Base-by-base conservation (phyloP, 1,140 invertebrate genomes). In the Zeugodacus cucurbitae region DNA sequence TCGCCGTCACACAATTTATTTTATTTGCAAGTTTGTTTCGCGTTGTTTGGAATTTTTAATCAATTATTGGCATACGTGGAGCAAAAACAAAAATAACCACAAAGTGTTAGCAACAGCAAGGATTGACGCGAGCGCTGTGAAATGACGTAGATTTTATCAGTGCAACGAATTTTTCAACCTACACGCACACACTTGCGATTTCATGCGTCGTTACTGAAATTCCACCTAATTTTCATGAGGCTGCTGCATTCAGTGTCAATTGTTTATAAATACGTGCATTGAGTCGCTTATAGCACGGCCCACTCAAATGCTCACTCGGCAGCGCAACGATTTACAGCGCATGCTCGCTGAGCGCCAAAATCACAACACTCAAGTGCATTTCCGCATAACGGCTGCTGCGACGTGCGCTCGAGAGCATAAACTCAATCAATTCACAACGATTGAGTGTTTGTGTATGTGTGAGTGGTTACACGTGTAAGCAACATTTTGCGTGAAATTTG, bases 331-430 rank as follows among this genome's bases (percentile, higher is more conserved):
- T 8, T 32, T 74, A 0, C 5, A 74, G 70, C 70, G 70, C 70
- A 7, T 74, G 70, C 70, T 34, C 37, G 2, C 8, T 74, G 70
- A 74, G 70, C 32, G 29, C 17, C 32, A 2, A 41, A 34, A 37
- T 37, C 22, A 20, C 8, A 37, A 22, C 64, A 32, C 64, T n/a
- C 70, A 74, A 41, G 17, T 74, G 70, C 37, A 74, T 74, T 74
- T 74, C 70, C 70, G 32, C 70, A 74, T 41, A 74, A n/a, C 70
- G 70, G 70, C 70, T 74, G 70, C 70, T 74, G 70, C 22, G 70
- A 14, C 34, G 32, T 41, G 32, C 17, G 34, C 70, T 74, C 70
- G 3, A 74, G 34, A 74, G 34, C 14, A 44, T 14, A 22, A 41
- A 41, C 70, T 74, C 70, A 74, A 41, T 74, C 37, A 74, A 74